These are phyloP conservation scores for Theropithecus gelada DNA, from an alignment of 2,113 vertebrate genomes.

Conservation along the genomic window DNA sequence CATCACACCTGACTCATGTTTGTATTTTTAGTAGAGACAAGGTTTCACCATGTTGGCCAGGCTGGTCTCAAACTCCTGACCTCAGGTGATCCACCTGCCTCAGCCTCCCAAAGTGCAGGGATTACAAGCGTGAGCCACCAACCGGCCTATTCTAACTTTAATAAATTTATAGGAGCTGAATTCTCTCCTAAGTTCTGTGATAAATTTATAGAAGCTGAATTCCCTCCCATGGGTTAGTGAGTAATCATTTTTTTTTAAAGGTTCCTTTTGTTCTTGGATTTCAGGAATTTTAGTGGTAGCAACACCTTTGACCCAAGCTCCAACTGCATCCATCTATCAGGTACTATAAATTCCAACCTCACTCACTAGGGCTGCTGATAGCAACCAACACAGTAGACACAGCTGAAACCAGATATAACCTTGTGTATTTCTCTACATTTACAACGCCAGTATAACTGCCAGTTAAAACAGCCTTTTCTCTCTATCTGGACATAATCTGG, in stretches of 20 bases:
- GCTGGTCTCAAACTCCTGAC: too few relatives aligned
- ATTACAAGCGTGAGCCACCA: too few relatives aligned
- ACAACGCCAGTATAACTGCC: background rate
- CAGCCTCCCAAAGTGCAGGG: too few relatives aligned
- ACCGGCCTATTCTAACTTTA: too few relatives aligned
- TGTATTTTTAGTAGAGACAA: too few relatives aligned
- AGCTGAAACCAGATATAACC: background rate
- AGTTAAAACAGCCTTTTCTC: background rate
- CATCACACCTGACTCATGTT: too few relatives aligned
- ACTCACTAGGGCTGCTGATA: background rate
- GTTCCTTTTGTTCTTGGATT: background rate
- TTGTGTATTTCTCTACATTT: background rate
- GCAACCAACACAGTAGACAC: background rate
- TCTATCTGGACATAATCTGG: background rate
- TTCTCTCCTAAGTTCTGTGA: accelerated
- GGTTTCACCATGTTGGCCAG: too few relatives aligned
- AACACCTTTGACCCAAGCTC: background rate
- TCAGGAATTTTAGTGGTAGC: constrained; percentile 3
- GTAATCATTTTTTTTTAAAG: background rate
- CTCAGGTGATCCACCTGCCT: too few relatives aligned
- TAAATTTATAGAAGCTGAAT: background rate
- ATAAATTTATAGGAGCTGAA: background rate
- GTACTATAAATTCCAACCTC: background rate
- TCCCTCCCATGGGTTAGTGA: accelerated
- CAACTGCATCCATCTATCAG: background rate